These are phyloP conservation scores for Linnaemya vulpina DNA, from an alignment of 2,888 invertebrate genomes.

Conservation along the genomic window DNA sequence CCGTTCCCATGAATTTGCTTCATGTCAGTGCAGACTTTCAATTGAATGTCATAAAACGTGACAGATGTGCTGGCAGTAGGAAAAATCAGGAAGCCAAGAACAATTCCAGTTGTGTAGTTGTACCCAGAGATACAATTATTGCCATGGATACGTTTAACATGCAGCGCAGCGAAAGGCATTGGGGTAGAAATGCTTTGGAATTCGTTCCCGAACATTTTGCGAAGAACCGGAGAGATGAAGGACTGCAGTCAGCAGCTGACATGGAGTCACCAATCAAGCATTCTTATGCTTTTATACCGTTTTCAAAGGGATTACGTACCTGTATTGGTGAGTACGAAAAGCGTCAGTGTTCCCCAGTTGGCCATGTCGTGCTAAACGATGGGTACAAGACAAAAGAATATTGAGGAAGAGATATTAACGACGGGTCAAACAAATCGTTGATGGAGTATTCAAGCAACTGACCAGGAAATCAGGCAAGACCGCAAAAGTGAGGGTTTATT, in stretches of 20 bases:
- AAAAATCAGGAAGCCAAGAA: constrained; percentile 8
- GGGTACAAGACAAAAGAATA: too few relatives aligned
- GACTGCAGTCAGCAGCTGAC: constrained; percentile 11
- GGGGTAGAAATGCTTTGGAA: constrained; percentile 79
- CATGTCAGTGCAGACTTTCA: constrained; percentile 79
- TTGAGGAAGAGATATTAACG: too few relatives aligned
- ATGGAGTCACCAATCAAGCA: constrained; percentile 74
- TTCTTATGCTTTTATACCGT: constrained; percentile 80
- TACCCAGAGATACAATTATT: constrained; percentile 80
- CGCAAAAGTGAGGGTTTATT: too few relatives aligned
- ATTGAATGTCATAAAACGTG: constrained; percentile 68
- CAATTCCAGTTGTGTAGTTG: constrained; percentile 45
- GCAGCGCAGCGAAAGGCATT: constrained; percentile 79
- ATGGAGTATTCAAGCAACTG: too few relatives aligned
- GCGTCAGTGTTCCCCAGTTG: too few relatives aligned
- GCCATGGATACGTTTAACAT: constrained; percentile 80
- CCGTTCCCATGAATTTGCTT: constrained; percentile 81
- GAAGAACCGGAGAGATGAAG: constrained; percentile 7
- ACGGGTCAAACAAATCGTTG: too few relatives aligned
- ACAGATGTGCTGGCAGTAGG: constrained; percentile 9
- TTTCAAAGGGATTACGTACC: constrained; percentile 80
- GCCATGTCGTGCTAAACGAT: too few relatives aligned
- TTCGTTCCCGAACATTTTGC: constrained; percentile 80
- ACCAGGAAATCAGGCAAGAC: too few relatives aligned
- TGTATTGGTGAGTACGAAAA: constrained; percentile 79